A percentile compares a stretch with the other conserved stretches of the same genome.
phyloP scores from a whole-genome alignment of 1,140 invertebrate genomes.

The Bombus superbus region DNA sequence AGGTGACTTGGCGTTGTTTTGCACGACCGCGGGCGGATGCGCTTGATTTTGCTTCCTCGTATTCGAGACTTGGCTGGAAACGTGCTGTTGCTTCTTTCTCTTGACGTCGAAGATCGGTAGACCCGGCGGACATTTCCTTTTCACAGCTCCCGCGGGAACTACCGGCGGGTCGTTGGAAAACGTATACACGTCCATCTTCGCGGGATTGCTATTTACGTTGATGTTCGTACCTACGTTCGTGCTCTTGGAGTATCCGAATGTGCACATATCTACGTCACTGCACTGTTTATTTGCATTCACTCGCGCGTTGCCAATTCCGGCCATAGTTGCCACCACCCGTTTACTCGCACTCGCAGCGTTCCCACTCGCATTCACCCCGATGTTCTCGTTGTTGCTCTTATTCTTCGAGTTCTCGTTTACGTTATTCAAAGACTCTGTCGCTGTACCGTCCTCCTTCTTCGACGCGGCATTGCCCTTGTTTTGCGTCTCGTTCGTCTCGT shows the following conservation, averaged over 20 bases:
- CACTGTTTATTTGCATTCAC: conserved; percentile 35
- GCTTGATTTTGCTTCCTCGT: not conserved
- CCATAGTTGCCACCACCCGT: not conserved
- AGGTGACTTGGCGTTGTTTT: conserved; percentile 19
- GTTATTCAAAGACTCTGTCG: not conserved
- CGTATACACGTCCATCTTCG: conserved; percentile 73
- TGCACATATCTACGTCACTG: conserved; percentile 33
- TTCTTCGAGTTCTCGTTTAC: conserved; percentile 32
- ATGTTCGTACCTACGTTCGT: conserved; percentile 9
- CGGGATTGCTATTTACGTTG: conserved; percentile 21
- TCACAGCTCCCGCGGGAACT: conserved; percentile 73
- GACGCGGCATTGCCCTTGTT: not conserved
- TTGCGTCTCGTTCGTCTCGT: not conserved
- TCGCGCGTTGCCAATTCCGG: conserved; percentile 40
- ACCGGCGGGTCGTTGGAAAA: conserved; percentile 71
- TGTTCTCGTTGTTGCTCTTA: conserved; percentile 47
- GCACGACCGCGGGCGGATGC: not conserved
- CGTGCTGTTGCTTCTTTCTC: conserved; percentile 51
- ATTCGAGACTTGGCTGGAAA: conserved; percentile 29
- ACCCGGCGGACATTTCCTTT: conserved; percentile 77
- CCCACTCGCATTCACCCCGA: conserved; percentile 14
- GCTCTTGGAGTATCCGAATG: conserved; percentile 26
- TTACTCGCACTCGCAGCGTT: conserved; percentile 18
- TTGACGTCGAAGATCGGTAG: conserved; percentile 73
- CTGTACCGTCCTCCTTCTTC: conserved; percentile 24